These are phyloP conservation scores for Lithosia quadra DNA, from an alignment of 2,888 invertebrate genomes.

Conservation along the genomic window DNA sequence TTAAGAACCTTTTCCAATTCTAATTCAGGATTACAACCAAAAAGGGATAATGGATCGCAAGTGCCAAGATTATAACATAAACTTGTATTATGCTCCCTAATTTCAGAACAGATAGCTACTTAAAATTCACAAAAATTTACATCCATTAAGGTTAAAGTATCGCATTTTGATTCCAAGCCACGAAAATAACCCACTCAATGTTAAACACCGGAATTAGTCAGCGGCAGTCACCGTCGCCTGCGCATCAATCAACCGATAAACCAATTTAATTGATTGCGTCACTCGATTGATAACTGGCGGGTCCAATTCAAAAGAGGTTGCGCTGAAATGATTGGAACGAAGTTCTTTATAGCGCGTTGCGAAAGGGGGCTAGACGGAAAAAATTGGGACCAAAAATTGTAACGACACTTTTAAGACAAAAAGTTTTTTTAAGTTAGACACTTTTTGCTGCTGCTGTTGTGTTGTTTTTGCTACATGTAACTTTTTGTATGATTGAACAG, in stretches of 20 bases:
- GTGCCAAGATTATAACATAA: background rate
- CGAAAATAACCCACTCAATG: slow-evolving; percentile 18
- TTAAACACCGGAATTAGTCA: slow-evolving; percentile 42
- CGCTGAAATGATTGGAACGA: no score
- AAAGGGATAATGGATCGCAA: background rate
- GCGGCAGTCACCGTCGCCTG: slow-evolving; percentile 41
- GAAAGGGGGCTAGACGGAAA: no score
- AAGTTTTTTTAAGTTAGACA: no score
- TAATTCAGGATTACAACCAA: background rate
- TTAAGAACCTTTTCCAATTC: background rate
- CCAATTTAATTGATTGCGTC: slow-evolving; percentile 65
- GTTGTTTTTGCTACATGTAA: no score
- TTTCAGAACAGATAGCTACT: background rate
- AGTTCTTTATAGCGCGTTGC: no score
- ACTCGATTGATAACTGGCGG: slow-evolving; percentile 62
- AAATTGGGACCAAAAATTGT: no score
- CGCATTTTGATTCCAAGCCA: slow-evolving; percentile 9
- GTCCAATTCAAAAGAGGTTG: slow-evolving; percentile 63
- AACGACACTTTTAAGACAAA: no score
- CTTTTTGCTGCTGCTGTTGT: no score
- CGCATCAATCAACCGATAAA: slow-evolving; percentile 65
- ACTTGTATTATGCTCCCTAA: background rate
- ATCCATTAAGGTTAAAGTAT: slow-evolving; percentile 7
- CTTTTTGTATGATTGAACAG: no score
- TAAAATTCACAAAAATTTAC: slow-evolving; percentile 10